Percentiles rank a stretch among this genome's conserved stretches.
These are phyloP conservation scores for Pachliopta kotzebuea DNA, from an alignment of 2,888 invertebrate species.

Conservation along the genomic window DNA sequence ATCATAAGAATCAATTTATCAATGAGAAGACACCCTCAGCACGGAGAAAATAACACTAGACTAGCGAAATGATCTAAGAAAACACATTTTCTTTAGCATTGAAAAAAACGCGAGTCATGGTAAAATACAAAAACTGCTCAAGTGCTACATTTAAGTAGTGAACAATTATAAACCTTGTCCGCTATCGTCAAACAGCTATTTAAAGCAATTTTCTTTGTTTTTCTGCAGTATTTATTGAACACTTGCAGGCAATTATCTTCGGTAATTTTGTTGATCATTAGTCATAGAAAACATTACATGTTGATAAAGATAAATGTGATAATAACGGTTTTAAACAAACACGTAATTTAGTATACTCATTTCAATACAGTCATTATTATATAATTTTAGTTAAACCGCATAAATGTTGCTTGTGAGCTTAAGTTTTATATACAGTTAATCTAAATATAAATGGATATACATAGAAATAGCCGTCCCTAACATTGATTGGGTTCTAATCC, in stretches of 20 bases:
- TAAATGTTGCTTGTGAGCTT: too few species aligned
- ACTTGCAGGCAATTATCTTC: constrained; percentile 24
- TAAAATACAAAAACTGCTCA: neutral
- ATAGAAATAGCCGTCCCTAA: too few species aligned
- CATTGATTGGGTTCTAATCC: too few species aligned
- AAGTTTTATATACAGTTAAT: too few species aligned
- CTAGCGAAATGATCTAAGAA: neutral
- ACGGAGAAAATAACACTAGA: too few species aligned
- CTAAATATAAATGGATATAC: too few species aligned
- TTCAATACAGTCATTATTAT: too few species aligned
- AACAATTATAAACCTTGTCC: constrained; percentile 6
- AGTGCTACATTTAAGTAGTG: neutral
- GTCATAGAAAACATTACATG: neutral
- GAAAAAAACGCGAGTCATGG: neutral
- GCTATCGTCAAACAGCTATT: constrained; percentile 14
- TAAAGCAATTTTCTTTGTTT: constrained; percentile 20
- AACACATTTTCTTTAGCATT: neutral
- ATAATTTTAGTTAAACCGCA: too few species aligned
- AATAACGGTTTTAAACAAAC: neutral
- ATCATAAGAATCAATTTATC: too few species aligned
- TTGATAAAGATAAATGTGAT: neutral
- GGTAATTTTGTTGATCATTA: constrained; percentile 21
- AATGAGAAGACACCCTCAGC: too few species aligned
- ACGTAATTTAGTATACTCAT: neutral
- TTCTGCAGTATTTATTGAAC: constrained; percentile 22